Base-by-base conservation (phyloP, 2,797 vertebrate genomes). In the Myotis findleyi region DNA sequence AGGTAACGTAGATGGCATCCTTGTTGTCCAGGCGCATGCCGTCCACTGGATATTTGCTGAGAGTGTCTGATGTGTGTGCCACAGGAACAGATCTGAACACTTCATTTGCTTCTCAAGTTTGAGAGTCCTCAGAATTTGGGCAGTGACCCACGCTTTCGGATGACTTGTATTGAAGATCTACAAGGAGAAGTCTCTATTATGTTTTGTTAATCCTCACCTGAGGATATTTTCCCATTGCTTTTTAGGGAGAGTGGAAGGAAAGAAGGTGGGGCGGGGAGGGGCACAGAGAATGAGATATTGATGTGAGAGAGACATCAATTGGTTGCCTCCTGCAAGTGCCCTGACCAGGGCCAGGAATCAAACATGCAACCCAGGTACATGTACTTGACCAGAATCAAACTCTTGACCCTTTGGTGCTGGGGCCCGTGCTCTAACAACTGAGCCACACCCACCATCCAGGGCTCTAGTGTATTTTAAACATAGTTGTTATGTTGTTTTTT, bases 1-100 rank as follows among this genome's bases (percentile, higher is more conserved):
- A 80, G 95, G 97, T 97, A 97, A 97, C 73, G 72, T 55, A 96
- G 91, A 90, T 87, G 91, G 57, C 64, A 7, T 97, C 49, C 86
- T 97, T 96, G 85, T 97, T 97, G 94, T 95, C 94, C 79, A 11
- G 71, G 55, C n/a, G 0, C 84, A 81, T 93, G 38, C 38, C 1
- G 80, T 95, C 94, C 81, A 64, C 16, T 20, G 82, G 53, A 17
- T n/a, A 80, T 79, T 82, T 71, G 18, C 94, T 62, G 57, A 94
- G 89, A 94, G 77, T 49, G 76, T 94, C 82, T 13, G 17, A 17
- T 75, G 23, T 38, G 11, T 76, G 12, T 72, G 59, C 66, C 79
- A 69, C 7, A 95, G 91, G 77, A 89, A 83, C 44, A n/a, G 44
- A 95, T 73, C 25, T 36, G 16, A 47, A 91, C 57, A 68, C 44